Evolutionary conservation across 2,888 invertebrate genomes (phyloP).

Genomic region (Mythimna albipuncta): DNA sequence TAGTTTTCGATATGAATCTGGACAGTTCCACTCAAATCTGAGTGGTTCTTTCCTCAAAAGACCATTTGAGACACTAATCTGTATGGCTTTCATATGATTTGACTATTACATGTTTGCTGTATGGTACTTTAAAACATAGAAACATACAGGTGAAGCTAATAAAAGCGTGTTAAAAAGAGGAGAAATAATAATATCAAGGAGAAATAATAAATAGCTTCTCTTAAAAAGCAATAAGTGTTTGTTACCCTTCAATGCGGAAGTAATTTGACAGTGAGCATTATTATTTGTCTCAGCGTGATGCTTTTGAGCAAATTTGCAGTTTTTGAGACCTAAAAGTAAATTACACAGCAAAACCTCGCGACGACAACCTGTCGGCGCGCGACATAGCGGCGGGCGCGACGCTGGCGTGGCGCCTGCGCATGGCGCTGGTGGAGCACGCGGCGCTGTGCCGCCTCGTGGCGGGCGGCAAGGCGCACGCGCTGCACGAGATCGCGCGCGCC

Average conservation of each 20-base stretch:
- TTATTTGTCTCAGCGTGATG: neutral
- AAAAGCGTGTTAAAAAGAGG: too few species aligned
- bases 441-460: constrained; percentile 99
- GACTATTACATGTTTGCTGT: too few species aligned
- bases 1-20: too few species aligned
- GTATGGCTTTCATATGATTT: too few species aligned
- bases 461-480: constrained; percentile 98
- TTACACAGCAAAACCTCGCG: constrained; percentile 40
- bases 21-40: too few species aligned
- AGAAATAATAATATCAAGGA: too few species aligned
- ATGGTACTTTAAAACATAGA: too few species aligned
- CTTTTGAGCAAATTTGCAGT: neutral
- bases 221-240: neutral
- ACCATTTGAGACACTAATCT: too few species aligned
- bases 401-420: constrained; percentile 96
- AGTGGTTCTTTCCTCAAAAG: too few species aligned
- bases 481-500: constrained; percentile 93
- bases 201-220: too few species aligned
- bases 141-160: too few species aligned
- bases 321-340: neutral
- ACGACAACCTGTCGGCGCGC: neutral
- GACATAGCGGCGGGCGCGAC: constrained; percentile 66
- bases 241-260: neutral
- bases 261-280: neutral
- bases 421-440: constrained; percentile 98